These are phyloP conservation scores for Todus mexicanus DNA, from an alignment of 2,797 vertebrate species.

Conservation along the genomic window DNA sequence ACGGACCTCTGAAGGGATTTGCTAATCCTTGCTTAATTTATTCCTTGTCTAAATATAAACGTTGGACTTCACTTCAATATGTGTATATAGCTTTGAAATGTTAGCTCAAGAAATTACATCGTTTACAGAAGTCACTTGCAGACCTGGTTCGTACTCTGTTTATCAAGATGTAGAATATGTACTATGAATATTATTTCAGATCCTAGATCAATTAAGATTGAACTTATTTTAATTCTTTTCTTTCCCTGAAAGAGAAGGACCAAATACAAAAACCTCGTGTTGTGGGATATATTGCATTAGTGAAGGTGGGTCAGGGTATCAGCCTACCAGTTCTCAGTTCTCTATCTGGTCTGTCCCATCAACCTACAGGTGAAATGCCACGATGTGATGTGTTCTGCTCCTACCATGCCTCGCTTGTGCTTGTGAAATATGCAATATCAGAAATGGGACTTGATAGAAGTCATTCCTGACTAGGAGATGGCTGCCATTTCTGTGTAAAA, in stretches of 20 bases:
- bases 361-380: neutral
- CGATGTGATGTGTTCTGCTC: neutral
- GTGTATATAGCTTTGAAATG: neutral
- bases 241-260: neutral
- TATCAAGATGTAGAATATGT: neutral
- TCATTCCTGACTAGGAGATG: neutral
- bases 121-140: neutral
- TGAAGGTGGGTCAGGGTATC: neutral
- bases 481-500: neutral
- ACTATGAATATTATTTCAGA: neutral
- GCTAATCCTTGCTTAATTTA: neutral
- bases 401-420: accelerated
- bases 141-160: neutral
- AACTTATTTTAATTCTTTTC: neutral
- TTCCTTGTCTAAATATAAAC: neutral
- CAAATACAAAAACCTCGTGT: neutral
- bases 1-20: neutral
- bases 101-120: neutral
- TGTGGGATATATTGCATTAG: neutral
- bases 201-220: neutral
- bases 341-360: neutral
- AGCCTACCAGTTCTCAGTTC: neutral
- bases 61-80: neutral
- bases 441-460: neutral
- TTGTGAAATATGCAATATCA: neutral